A percentile compares a stretch with the other conserved stretches of the same genome.
Conservation (phyloP, 2,113 vertebrate species). For the Bufo bufo region DNA sequence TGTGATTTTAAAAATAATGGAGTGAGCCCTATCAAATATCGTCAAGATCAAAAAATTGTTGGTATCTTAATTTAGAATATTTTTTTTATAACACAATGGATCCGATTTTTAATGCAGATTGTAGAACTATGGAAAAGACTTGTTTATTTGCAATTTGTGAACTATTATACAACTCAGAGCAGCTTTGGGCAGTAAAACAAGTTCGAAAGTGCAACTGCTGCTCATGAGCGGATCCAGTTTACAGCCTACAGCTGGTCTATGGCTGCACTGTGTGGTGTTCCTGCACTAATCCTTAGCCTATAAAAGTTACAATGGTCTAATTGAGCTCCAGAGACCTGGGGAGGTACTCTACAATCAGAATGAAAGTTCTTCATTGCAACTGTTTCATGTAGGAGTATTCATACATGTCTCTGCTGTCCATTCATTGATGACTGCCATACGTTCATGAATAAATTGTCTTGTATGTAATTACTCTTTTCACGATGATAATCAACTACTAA, state of each 20-base stretch:
- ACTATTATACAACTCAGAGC: constrained; percentile 21
- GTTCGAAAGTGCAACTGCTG: constrained; percentile 57
- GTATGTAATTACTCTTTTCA: not conserved
- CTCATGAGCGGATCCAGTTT: constrained; percentile 52
- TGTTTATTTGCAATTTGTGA: constrained; percentile 29
- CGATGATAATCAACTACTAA: not conserved
- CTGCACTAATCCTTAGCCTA: constrained; percentile 38
- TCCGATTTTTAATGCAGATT: not conserved
- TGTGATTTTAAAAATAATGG: not conserved
- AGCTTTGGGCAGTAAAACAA: constrained; percentile 52
- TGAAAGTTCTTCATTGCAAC: constrained; percentile 33
- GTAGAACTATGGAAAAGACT: constrained; percentile 4
- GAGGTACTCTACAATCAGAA: constrained; percentile 20
- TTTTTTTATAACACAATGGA: not conserved
- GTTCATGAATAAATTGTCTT: constrained; percentile 10
- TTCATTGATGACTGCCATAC: constrained; percentile 15
- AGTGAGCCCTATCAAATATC: not conserved
- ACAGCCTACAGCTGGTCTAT: constrained; percentile 54
- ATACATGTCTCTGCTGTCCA: not conserved
- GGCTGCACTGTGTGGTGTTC: constrained; percentile 47
- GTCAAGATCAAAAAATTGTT: not conserved
- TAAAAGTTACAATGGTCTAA: constrained; percentile 48
- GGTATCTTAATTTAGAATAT: not conserved
- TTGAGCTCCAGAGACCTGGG: constrained; percentile 41
- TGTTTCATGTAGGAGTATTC: constrained; percentile 14